phyloP scores from a whole-genome alignment of 1,140 invertebrate genomes.

The Sitodiplosis mosellana region DNA sequence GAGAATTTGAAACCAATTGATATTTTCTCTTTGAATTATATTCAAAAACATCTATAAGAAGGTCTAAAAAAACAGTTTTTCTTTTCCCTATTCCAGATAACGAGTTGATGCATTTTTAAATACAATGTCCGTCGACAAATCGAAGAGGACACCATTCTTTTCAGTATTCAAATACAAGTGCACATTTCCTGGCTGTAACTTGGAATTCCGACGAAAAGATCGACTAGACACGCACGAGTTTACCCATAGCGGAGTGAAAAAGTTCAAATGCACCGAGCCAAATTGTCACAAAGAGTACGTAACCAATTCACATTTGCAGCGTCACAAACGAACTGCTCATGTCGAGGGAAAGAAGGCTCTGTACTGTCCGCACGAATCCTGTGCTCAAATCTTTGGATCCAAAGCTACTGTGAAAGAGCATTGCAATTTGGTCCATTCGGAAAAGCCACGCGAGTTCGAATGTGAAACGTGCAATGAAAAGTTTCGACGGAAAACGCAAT shows the following conservation, averaged over 20 bases:
- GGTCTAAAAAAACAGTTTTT: too few species aligned
- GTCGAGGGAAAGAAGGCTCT: slow-evolving; percentile 9
- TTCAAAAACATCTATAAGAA: too few species aligned
- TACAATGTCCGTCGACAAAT: too few species aligned
- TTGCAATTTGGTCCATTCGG: slow-evolving; percentile 15
- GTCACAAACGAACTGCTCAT: slow-evolving; percentile 18
- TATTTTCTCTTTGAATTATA: too few species aligned
- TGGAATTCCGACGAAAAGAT: background rate
- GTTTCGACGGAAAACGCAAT: slow-evolving; percentile 20
- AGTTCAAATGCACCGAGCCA: slow-evolving; percentile 12
- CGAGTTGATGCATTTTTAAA: too few species aligned
- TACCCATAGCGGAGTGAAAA: background rate
- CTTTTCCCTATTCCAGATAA: too few species aligned
- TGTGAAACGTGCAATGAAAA: slow-evolving; percentile 14
- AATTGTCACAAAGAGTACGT: slow-evolving; percentile 18
- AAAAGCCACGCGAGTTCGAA: slow-evolving; percentile 13
- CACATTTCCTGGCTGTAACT: background rate
- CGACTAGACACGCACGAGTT: background rate
- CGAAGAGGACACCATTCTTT: background rate
- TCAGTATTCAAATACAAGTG: background rate
- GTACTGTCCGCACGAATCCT: slow-evolving; percentile 12
- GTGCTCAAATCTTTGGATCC: slow-evolving; percentile 16
- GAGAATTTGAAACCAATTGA: too few species aligned
- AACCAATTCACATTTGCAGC: slow-evolving; percentile 17
- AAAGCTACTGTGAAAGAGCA: slow-evolving; percentile 17